Percentiles rank a stretch among this genome's conserved stretches.
Evolutionary conservation across 92 coral and sea anemone species (phyloP).

Genomic region (Zoanthus solanderi): DNA sequence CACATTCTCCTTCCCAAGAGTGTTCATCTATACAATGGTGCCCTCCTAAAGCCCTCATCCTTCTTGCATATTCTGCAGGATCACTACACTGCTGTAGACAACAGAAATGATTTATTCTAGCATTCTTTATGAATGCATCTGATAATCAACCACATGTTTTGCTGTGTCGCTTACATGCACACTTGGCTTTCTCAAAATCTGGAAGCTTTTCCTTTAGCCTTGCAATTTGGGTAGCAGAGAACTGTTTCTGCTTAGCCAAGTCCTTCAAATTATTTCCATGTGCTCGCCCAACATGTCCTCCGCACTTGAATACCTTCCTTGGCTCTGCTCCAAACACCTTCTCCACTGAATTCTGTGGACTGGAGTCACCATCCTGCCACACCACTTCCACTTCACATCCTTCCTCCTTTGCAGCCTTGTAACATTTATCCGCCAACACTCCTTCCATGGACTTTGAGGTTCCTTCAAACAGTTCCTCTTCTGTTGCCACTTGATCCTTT

Average conservation of each 20-base stretch:
- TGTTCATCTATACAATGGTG: slow-evolving; percentile 47
- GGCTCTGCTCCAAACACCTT: slow-evolving; percentile 26
- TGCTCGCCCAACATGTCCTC: slow-evolving; percentile 67
- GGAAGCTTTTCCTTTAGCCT: slow-evolving; percentile 25
- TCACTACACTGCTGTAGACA: slow-evolving; percentile 51
- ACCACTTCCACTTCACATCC: slow-evolving; percentile 50
- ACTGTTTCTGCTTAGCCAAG: slow-evolving; percentile 32
- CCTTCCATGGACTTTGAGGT: slow-evolving; percentile 64
- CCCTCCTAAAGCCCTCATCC: slow-evolving; percentile 46
- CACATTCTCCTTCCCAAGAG: slow-evolving; percentile 37
- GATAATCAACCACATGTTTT: slow-evolving; percentile 49
- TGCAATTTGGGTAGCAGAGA: slow-evolving; percentile 4
- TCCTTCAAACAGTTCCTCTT: slow-evolving; percentile 54
- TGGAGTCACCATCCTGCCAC: slow-evolving; percentile 63
- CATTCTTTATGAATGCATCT: slow-evolving; percentile 31
- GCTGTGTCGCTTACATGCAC: slow-evolving; percentile 58
- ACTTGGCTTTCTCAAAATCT: slow-evolving; percentile 43
- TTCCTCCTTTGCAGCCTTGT: slow-evolving; percentile 44
- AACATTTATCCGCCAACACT: slow-evolving; percentile 44
- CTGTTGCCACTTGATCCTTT: slow-evolving; percentile 32
- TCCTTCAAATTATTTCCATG: slow-evolving; percentile 59
- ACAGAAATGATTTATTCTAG: slow-evolving; percentile 29
- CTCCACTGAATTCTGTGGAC: slow-evolving; percentile 41
- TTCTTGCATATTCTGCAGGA: slow-evolving; percentile 53
- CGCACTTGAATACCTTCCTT: slow-evolving; percentile 53